A percentile compares a stretch with the other conserved stretches of the same genome.
Evolutionary conservation across 2,888 invertebrate species (phyloP).

Genomic region (Melanophora roralis): DNA sequence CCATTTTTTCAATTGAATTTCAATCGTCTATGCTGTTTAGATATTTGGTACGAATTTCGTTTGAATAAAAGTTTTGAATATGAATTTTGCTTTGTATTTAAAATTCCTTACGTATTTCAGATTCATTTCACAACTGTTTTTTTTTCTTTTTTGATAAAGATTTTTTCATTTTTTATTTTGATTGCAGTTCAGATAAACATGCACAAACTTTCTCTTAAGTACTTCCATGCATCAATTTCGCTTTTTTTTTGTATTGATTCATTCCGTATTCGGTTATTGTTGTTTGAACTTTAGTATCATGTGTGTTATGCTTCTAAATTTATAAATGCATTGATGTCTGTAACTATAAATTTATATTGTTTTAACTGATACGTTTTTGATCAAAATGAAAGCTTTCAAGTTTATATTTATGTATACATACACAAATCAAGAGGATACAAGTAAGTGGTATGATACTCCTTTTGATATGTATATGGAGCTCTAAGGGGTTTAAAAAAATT

Average conservation of each 20-base stretch:
- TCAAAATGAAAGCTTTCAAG: conserved; percentile 58
- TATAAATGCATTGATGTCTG: background rate
- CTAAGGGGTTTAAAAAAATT: too few relatives aligned
- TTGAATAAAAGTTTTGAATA: conserved; percentile 36
- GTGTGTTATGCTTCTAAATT: background rate
- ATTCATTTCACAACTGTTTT: conserved; percentile 44
- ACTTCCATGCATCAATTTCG: conserved; percentile 26
- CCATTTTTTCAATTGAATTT: conserved; percentile 27
- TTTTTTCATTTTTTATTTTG: conserved; percentile 9
- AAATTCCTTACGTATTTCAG: conserved; percentile 54
- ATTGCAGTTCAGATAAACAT: conserved; percentile 28
- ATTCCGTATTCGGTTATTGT: conserved; percentile 21
- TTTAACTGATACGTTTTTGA: conserved; percentile 53
- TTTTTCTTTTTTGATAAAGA: conserved; percentile 9
- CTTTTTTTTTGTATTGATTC: conserved; percentile 30
- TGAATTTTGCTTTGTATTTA: conserved; percentile 52
- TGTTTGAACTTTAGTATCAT: background rate
- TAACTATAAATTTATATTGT: background rate
- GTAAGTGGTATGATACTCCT: conserved; percentile 51
- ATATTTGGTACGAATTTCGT: conserved; percentile 32
- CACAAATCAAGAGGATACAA: conserved; percentile 55
- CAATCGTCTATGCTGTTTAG: conserved; percentile 35
- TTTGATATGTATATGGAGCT: too few relatives aligned
- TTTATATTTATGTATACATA: too few relatives aligned
- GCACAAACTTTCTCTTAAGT: background rate